Percentiles rank a stretch among this genome's conserved stretches.
Conservation (phyloP, 2,113 vertebrate genomes). For the Phrynocephalus versicolor region DNA sequence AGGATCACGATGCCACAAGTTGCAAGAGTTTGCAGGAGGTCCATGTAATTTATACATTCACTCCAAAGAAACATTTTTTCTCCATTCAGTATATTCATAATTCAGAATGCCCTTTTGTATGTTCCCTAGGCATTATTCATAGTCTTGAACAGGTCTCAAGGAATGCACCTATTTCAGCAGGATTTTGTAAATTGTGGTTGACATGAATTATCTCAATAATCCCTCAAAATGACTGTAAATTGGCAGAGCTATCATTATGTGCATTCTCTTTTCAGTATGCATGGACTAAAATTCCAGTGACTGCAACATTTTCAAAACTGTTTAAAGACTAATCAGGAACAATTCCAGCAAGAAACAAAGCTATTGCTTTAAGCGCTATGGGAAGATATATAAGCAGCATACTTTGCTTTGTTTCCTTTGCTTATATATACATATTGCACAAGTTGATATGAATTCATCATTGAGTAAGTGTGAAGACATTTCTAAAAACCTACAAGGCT, state of each 20-base stretch:
- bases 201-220: not conserved
- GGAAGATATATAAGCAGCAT: no score
- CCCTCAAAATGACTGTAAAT: not conserved
- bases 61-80: no score
- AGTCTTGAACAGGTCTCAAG: not conserved
- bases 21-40: no score
- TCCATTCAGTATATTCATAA: not conserved
- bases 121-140: not conserved
- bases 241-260: no score
- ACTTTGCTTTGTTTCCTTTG: no score
- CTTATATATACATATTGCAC: not conserved
- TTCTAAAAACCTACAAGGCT: not conserved
- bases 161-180: not conserved
- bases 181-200: not conserved
- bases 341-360: not conserved
- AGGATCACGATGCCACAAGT: no score
- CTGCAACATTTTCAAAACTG: not conserved
- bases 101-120: not conserved
- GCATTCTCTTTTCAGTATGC: no score
- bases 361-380: no score
- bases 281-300: not conserved
- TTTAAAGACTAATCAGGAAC: not conserved
- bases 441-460: not conserved
- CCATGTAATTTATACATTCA: no score
- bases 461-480: not conserved